phyloP scores from a whole-genome alignment of 2,888 invertebrate genomes.

The Agrilus cyanescens region DNA sequence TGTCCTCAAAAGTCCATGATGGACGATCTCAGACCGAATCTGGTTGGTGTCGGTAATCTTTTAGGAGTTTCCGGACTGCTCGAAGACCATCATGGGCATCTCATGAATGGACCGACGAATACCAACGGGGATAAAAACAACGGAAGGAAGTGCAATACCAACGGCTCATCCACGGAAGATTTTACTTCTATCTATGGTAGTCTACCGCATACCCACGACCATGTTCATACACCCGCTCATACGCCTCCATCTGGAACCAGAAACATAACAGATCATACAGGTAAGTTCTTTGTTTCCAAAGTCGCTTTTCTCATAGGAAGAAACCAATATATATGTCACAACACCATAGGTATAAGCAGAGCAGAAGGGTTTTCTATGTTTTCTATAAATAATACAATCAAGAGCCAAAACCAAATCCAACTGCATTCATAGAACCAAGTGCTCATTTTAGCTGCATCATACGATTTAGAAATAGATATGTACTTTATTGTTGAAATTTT shows the following conservation, averaged over 20 bases:
- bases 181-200: constrained; percentile 75
- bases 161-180: constrained; percentile 75
- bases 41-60: constrained; percentile 65
- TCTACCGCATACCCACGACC: constrained; percentile 36
- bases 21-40: constrained; percentile 76
- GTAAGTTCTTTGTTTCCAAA: constrained; percentile 21
- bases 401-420: too few species aligned
- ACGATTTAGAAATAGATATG: too few species aligned
- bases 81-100: constrained; percentile 62
- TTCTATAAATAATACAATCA: too few species aligned
- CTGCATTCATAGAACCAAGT: too few species aligned
- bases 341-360: too few species aligned
- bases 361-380: too few species aligned
- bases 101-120: constrained; percentile 30
- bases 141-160: constrained; percentile 64
- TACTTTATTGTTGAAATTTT: too few species aligned
- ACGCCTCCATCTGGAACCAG: constrained; percentile 48
- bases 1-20: constrained; percentile 63
- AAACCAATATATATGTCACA: too few species aligned
- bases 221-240: constrained; percentile 52
- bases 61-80: constrained; percentile 67
- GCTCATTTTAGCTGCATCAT: too few species aligned
- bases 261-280: constrained; percentile 36
- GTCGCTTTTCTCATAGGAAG: too few species aligned
- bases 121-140: constrained; percentile 33